These are phyloP conservation scores for Schizothorax lantsangensis DNA, from an alignment of 2,797 vertebrate species.

Conservation along the genomic window DNA sequence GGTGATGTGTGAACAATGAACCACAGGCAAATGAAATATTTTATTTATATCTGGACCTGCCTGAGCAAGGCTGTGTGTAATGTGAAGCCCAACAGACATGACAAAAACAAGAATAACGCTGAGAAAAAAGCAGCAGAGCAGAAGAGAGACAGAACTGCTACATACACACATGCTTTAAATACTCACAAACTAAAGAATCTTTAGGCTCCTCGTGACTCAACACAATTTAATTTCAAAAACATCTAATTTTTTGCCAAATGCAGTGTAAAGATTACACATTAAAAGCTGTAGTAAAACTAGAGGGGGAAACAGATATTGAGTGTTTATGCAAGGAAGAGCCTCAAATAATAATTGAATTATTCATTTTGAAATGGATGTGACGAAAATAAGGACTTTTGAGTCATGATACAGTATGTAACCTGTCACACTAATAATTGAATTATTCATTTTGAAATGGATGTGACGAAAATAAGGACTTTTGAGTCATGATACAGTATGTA, in stretches of 20 bases:
- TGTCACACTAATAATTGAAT: no score
- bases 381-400: neutral
- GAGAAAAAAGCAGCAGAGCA: conserved; percentile 5
- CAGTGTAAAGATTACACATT: neutral
- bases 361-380: neutral
- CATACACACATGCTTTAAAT: neutral
- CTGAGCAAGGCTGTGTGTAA: conserved; percentile 2
- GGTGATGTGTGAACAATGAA: conserved; percentile 26
- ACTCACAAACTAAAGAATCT: neutral
- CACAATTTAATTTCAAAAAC: neutral
- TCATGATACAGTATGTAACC: neutral
- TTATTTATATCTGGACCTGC: conserved; percentile 22
- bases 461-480: neutral
- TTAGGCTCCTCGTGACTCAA: neutral
- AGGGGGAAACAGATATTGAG: conserved; percentile 1
- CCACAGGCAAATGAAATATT: conserved; percentile 26
- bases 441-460: neutral
- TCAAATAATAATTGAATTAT: no score
- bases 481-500: neutral
- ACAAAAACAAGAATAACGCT: neutral
- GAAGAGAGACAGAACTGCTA: conserved; percentile 1
- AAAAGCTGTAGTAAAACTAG: neutral
- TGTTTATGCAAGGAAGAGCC: conserved; percentile 9
- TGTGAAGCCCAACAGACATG: neutral
- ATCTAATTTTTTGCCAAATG: neutral